Conservation (phyloP, 1,140 invertebrate species). For the Acromyrmex heyeri region DNA sequence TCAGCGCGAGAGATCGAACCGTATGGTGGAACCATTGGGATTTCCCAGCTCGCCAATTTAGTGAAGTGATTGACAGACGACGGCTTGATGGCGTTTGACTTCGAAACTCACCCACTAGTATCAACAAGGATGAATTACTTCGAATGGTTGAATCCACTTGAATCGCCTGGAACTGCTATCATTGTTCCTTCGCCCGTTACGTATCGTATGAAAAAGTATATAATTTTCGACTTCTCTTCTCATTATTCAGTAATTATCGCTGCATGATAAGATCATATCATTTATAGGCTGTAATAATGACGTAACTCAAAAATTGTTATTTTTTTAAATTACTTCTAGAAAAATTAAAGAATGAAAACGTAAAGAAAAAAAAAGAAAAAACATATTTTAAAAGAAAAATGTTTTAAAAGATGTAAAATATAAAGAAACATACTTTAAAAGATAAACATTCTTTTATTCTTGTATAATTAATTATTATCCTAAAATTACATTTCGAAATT, state of each 20-base stretch:
- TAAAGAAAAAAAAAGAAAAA: too few relatives aligned
- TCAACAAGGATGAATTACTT: constrained; percentile 54
- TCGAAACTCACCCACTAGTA: constrained; percentile 5
- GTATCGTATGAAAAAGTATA: constrained; percentile 1
- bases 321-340: too few relatives aligned
- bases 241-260: not conserved
- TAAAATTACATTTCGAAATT: too few relatives aligned
- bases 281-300: too few relatives aligned
- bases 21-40: constrained; percentile 48
- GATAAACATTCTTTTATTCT: too few relatives aligned
- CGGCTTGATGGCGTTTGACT: constrained; percentile 54
- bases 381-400: too few relatives aligned
- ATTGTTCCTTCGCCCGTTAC: constrained; percentile 35
- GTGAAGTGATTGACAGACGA: constrained; percentile 68
- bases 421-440: too few relatives aligned
- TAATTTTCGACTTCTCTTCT: not conserved
- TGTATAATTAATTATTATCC: too few relatives aligned
- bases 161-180: not conserved
- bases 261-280: too few relatives aligned
- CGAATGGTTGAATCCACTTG: constrained; percentile 41
- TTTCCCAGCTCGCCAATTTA: constrained; percentile 67
- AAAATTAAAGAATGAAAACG: too few relatives aligned
- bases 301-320: too few relatives aligned
- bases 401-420: too few relatives aligned
- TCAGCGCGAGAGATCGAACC: constrained; percentile 22